A percentile compares a stretch with the other conserved stretches of the same genome.
phyloP scores from a whole-genome alignment of 2,113 vertebrate genomes.

The Eudyptes chrysolophus region DNA sequence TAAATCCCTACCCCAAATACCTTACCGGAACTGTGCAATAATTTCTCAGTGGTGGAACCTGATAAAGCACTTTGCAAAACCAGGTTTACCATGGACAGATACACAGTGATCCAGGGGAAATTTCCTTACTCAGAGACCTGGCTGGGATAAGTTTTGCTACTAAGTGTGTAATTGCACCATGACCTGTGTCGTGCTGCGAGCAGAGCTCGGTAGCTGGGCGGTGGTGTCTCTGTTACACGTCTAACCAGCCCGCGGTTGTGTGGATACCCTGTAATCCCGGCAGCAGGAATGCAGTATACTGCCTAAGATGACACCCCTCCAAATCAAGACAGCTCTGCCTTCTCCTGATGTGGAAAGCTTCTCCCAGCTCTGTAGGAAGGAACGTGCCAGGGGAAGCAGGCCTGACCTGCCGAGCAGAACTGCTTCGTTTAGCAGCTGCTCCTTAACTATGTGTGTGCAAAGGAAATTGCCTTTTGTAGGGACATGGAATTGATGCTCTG shows the following conservation, averaged over 20 bases:
- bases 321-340: neutral
- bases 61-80: neutral
- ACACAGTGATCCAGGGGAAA: neutral
- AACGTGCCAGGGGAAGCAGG: too few relatives aligned
- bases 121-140: neutral
- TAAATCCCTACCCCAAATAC: accelerated
- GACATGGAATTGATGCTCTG: neutral
- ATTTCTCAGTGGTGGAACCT: neutral
- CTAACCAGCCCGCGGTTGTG: neutral
- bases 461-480: neutral
- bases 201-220: accelerated
- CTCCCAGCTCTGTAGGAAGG: neutral
- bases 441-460: neutral
- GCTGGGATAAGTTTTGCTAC: neutral
- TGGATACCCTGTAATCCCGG: too few relatives aligned
- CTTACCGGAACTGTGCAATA: too few relatives aligned
- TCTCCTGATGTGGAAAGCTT: neutral
- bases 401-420: neutral
- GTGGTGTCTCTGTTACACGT: too few relatives aligned
- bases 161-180: too few relatives aligned
- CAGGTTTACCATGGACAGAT: neutral
- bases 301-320: neutral
- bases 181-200: neutral
- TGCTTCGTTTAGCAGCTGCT: neutral
- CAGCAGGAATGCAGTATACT: neutral